Conservation (phyloP, 1,140 invertebrate species). For the Schlechtendalia chinensis region DNA sequence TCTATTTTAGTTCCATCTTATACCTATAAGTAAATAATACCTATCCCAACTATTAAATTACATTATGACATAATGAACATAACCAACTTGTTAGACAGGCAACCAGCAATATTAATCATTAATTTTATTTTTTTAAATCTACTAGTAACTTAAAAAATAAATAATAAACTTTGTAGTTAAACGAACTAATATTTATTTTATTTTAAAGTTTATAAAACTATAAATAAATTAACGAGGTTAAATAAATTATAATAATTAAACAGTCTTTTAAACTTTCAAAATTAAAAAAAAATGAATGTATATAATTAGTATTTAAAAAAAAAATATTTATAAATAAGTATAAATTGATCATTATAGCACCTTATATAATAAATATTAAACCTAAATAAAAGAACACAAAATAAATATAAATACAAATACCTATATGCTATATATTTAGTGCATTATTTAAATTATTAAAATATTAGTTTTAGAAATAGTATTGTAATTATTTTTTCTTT, state of each 20-base stretch:
- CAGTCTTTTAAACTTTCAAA: conserved; percentile 18
- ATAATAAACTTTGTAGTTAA: not conserved
- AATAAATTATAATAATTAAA: conserved; percentile 29
- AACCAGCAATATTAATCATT: not conserved
- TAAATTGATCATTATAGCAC: conserved; percentile 31
- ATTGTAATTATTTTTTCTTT: conserved; percentile 17
- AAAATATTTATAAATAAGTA: not conserved
- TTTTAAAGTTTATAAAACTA: conserved; percentile 25
- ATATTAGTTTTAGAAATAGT: no score
- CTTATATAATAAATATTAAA: not conserved
- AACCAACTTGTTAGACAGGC: no score
- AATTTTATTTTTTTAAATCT: not conserved
- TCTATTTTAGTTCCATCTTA: no score
- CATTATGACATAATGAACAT: no score
- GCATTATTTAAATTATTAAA: not conserved
- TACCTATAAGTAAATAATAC: no score
- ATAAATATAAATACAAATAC: not conserved
- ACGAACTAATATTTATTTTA: not conserved
- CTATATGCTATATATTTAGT: not conserved
- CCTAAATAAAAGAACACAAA: not conserved
- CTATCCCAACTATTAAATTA: no score
- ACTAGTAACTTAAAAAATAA: not conserved
- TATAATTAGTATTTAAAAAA: not conserved
- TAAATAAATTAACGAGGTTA: conserved; percentile 21
- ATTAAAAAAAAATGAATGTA: not conserved